These are phyloP conservation scores for Mamestra brassicae DNA, from an alignment of 2,888 invertebrate species.

Conservation along the genomic window DNA sequence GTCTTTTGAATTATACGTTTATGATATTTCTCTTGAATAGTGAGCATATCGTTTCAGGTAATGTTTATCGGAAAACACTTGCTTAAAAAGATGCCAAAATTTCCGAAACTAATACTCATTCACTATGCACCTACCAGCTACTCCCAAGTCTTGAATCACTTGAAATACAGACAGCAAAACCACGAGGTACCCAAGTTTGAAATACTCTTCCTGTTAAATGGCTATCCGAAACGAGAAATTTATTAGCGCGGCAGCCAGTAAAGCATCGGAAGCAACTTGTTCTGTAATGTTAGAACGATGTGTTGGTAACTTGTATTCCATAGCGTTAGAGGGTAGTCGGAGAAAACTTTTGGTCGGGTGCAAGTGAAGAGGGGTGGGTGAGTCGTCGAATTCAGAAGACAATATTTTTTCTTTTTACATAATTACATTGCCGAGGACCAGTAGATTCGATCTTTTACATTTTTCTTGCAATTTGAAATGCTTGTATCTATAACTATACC, in stretches of 20 bases:
- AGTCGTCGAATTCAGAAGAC: too few relatives aligned
- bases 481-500: too few relatives aligned
- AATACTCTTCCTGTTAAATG: constrained; percentile 31
- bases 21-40: too few relatives aligned
- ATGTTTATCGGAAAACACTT: background rate
- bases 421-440: too few relatives aligned
- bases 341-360: constrained; percentile 12
- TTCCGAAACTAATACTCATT: background rate
- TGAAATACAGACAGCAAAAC: constrained; percentile 26
- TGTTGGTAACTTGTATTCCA: constrained; percentile 48
- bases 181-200: constrained; percentile 17
- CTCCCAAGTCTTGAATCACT: constrained; percentile 22
- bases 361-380: background rate
- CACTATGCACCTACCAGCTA: background rate
- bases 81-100: background rate
- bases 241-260: constrained; percentile 43
- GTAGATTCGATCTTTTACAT: too few relatives aligned
- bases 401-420: too few relatives aligned
- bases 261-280: constrained; percentile 41
- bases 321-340: constrained; percentile 1
- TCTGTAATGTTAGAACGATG: constrained; percentile 53
- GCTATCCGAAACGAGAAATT: constrained; percentile 53
- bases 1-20: background rate
- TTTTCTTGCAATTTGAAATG: too few relatives aligned
- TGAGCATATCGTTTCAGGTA: too few relatives aligned